These are phyloP conservation scores for Sigmodon hispidus DNA, from an alignment of 2,113 vertebrate genomes.

Conservation along the genomic window DNA sequence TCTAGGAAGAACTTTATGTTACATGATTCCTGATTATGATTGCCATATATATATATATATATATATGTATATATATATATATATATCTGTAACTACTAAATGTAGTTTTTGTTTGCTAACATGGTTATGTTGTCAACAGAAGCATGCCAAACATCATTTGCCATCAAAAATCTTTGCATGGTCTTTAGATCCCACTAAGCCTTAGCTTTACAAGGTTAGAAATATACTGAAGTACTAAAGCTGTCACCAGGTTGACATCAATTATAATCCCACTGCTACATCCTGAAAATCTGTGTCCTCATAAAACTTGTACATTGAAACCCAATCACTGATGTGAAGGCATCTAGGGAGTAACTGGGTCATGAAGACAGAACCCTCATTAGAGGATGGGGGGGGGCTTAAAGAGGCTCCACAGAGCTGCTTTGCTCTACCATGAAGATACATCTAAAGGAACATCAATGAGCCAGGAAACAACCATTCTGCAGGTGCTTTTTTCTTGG, in stretches of 20 bases:
- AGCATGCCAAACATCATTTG: too few species aligned
- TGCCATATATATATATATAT: background rate
- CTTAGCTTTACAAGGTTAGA: background rate
- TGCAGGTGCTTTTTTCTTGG: background rate
- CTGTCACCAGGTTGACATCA: background rate
- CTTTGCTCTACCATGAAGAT: background rate
- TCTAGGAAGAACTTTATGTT: slow-evolving; percentile 48
- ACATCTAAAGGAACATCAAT: background rate
- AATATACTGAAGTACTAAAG: background rate
- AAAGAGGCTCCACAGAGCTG: background rate
- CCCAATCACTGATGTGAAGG: background rate
- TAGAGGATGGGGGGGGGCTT: background rate
- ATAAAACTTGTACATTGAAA: background rate
- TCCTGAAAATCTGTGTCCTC: background rate
- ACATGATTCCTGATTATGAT: slow-evolving; percentile 51
- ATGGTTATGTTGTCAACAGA: slow-evolving; percentile 29
- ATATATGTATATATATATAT: background rate
- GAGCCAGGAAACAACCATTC: background rate
- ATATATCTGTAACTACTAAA: slow-evolving; percentile 7
- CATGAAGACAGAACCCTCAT: background rate
- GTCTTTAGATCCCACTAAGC: background rate
- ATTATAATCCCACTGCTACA: background rate
- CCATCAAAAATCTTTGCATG: background rate
- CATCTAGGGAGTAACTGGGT: background rate
- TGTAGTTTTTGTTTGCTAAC: slow-evolving; percentile 34